Conservation (phyloP, 1,140 invertebrate species). For the Contarinia nasturtii region DNA sequence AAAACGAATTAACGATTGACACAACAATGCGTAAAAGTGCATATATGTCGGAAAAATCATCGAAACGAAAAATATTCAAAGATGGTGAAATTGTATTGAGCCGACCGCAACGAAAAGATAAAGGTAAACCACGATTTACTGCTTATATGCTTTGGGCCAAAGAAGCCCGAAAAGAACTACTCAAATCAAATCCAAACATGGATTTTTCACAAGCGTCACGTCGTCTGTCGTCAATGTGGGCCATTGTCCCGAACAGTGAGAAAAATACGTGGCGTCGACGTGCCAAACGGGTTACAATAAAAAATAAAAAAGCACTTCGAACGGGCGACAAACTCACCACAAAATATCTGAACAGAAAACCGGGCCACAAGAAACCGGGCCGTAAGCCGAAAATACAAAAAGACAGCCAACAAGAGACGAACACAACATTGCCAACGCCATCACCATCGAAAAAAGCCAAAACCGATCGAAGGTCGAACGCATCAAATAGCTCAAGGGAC, state of each 20-base stretch:
- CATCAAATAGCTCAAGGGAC: neutral
- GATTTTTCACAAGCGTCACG: constrained; percentile 67
- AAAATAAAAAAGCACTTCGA: constrained; percentile 9
- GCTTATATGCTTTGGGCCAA: constrained; percentile 83
- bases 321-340: neutral
- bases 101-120: constrained; percentile 57
- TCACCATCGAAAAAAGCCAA: constrained; percentile 15
- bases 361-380: neutral
- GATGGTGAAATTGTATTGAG: constrained; percentile 36
- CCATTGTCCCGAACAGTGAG: constrained; percentile 36
- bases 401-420: constrained; percentile 1
- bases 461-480: constrained; percentile 2
- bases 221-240: constrained; percentile 66
- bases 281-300: constrained; percentile 27
- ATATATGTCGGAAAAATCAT: constrained; percentile 58
- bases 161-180: constrained; percentile 51
- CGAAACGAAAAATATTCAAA: constrained; percentile 55
- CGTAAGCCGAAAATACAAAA: neutral
- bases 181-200: constrained; percentile 52
- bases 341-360: constrained; percentile 2
- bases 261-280: constrained; percentile 33
- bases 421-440: constrained; percentile 12
- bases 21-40: constrained; percentile 34
- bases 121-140: constrained; percentile 59
- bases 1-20: constrained; percentile 16